Base-by-base conservation (phyloP, 2,113 vertebrate species). In the Anguilla rostrata region DNA sequence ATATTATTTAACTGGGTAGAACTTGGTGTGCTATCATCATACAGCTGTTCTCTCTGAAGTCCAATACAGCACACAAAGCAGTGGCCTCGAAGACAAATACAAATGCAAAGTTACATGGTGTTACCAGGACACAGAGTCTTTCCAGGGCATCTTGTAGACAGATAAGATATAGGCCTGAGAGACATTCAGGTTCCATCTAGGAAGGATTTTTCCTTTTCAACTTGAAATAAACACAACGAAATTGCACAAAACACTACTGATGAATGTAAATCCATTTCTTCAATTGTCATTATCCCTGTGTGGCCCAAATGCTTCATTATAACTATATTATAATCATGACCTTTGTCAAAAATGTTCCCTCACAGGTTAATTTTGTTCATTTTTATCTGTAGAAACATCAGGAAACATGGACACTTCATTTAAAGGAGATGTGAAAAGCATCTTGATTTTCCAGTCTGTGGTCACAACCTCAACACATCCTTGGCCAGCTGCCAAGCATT, bases 41-140 rank as follows among this genome's bases (percentile, higher is more conserved):
- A 29, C 71, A 29, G 11, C n/a, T n/a, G 22, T n/a, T 34, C 71
- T 75, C 1, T 75, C 26, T 34, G 71, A 75, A 2, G n/a, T 75
- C 60, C 60, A 66, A 26, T 26, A 2, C 18, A 29, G 1, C 22
- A 66, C 5, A 66, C 2, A 66, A 66, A 22, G 60, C 5, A 26
- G 20, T 1, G 60, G 60, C 2, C 60, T 66, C 20, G 20, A 22
- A 0, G 22, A 66, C 22, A n/a, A 75, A 75, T 34, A 75, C 5
- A 71, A 71, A n/a, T 71, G 60, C 71, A 75, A 75, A 12, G 71
- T 75, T 75, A 75, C 26, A 75, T 34, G n/a, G n/a, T 75, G 71
- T 34, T 26, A 26, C 22, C 60, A 66, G 60, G 49, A 5, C 49
- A 9, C 49, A 22, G 0, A 66, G 20, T 22, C 60, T 66, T 9